Conservation (phyloP, 2,113 vertebrate genomes). For the Pardalotus punctatus region DNA sequence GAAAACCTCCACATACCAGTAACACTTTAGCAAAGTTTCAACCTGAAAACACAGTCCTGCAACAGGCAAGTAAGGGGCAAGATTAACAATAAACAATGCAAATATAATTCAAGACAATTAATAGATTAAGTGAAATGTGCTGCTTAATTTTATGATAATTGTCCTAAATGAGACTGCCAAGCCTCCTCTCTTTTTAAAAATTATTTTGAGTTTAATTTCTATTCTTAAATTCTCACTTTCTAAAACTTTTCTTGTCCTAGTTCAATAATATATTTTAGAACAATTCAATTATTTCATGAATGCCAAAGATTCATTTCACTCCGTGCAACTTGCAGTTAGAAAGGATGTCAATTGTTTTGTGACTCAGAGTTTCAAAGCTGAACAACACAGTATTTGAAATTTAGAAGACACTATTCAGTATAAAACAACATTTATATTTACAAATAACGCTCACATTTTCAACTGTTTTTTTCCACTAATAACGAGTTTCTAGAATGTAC, state of each 20-base stretch:
- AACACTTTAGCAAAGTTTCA: neutral
- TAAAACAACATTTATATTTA: neutral
- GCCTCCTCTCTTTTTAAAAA: neutral
- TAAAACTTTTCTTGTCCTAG: neutral
- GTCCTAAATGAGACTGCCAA: neutral
- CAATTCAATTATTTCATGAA: neutral
- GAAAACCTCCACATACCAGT: neutral
- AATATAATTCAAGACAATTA: neutral
- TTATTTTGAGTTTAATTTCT: neutral
- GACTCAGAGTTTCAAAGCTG: neutral
- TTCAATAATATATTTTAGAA: neutral
- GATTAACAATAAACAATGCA: neutral
- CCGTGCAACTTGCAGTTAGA: neutral
- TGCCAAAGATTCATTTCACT: neutral
- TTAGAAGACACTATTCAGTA: neutral
- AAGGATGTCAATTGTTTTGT: neutral
- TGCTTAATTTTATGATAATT: neutral
- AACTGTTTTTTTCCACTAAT: neutral
- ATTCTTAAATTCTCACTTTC: neutral
- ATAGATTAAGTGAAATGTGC: neutral
- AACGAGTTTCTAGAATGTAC: neutral
- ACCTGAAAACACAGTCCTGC: neutral
- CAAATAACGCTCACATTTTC: neutral
- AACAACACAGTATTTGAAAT: neutral
- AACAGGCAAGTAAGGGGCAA: neutral